Evolutionary conservation across 2,888 invertebrate species (phyloP), one percentile per base, ranked within the genome.

Genomic region (Caenorhabditis virilis): DNA sequence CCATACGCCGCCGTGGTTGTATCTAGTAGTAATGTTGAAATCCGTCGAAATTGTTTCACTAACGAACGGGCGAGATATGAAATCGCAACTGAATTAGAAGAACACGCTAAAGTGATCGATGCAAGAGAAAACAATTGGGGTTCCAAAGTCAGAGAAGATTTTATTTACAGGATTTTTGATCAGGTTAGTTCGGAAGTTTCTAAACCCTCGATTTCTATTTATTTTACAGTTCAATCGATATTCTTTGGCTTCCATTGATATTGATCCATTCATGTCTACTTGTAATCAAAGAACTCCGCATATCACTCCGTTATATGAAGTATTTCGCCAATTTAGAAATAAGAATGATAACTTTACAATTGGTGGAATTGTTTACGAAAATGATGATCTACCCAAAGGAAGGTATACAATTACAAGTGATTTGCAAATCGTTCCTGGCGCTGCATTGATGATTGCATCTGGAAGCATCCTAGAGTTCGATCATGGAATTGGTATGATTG

Each of bases 121-220:
- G 95, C 93, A 74, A 91, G 92, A 0, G 91, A 88, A 83, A 98
- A 98, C 83, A 97, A 93, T 91, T 88, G 97, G 77, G 93, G 95
- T 4, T 75, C 81, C 13, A 72, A 72, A 23, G 53, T 64, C 13
- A 66, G 71, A 7, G 49, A 72, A 6, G 59, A 70, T 22, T 83
- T 83, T 43, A 73, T 86, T 76, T 79, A 84, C 46, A 79, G 84
- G 39, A 84, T 87, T 30, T 87, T 87, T 69, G 87, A 87, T 70
- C 81, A 82, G 72, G 78, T 59, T 54, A 9, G 11, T 36, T 33
- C 11, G 7, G 7, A 30, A 51, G 26, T 62, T 42, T 58, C 11
- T 1, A n/a, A n/a, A n/a, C n/a, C n/a, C n/a, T n/a, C n/a, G n/a
- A n/a, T n/a, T n/a, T n/a, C n/a, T n/a, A n/a, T n/a, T 6, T 18